These are phyloP conservation scores for Drosophila neutralis DNA, from an alignment of 2,888 invertebrate genomes.

Conservation along the genomic window DNA sequence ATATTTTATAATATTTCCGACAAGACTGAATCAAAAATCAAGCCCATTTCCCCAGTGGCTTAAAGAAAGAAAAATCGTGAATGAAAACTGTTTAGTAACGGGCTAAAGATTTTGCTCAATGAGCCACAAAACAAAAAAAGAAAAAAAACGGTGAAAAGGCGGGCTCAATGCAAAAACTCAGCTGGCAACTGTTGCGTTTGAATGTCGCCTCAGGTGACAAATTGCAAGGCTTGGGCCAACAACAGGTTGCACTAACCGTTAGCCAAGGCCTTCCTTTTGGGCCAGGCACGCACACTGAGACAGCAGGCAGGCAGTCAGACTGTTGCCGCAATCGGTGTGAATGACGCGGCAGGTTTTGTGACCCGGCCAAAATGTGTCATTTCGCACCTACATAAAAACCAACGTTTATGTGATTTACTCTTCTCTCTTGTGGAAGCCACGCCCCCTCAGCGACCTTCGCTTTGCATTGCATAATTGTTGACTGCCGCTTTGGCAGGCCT, in stretches of 20 bases:
- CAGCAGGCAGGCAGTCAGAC: neutral
- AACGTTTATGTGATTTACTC: conserved; percentile 16
- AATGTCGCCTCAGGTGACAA: conserved; percentile 80
- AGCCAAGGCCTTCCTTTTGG: conserved; percentile 30
- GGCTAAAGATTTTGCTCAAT: conserved; percentile 43
- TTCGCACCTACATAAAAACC: conserved; percentile 77
- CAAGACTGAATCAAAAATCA: conserved; percentile 23
- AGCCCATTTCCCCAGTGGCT: conserved; percentile 48
- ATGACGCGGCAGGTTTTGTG: conserved; percentile 75
- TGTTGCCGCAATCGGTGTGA: conserved; percentile 33
- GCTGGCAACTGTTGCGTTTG: conserved; percentile 63
- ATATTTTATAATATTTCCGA: conserved; percentile 55
- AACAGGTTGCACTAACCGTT: conserved; percentile 52
- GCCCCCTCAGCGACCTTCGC: conserved; percentile 47
- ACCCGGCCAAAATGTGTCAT: conserved; percentile 68
- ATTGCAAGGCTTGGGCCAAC: conserved; percentile 52
- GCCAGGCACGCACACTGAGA: conserved; percentile 44
- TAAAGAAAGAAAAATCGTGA: conserved; percentile 21
- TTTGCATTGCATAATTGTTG: conserved; percentile 54
- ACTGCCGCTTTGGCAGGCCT: conserved; percentile 52
- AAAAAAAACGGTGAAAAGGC: conserved; percentile 33
- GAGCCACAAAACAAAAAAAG: conserved; percentile 7
- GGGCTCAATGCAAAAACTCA: conserved; percentile 58
- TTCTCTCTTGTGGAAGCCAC: neutral
- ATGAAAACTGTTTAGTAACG: conserved; percentile 59